Base-by-base conservation (phyloP, 2,888 invertebrate species). In the Perizoma flavofasciatum region DNA sequence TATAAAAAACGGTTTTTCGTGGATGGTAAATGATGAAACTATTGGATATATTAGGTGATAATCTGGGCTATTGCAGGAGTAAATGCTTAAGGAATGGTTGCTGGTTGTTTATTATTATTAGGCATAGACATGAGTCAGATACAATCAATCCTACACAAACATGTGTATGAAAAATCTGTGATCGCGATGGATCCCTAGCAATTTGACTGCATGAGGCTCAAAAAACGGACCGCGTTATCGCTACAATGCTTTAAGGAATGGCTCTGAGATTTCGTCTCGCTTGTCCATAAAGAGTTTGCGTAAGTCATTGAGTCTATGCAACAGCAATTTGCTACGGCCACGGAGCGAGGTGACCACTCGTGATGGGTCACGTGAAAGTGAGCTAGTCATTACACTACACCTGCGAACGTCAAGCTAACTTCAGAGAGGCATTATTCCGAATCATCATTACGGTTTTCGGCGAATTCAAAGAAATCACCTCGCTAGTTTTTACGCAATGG, bases 311-410 rank as follows among this genome's bases (percentile, higher is more conserved):
- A 65, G 66, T 67, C 64, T 66, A 64, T 69, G 67, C 77, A 69
- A 70, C 39, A 63, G 56, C 69, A 70, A 77, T 77, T 77, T 68
- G 72, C 59, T 56, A 57, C 65, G 66, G 69, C 64, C 68, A 64
- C 72, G 68, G 59, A 64, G 66, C 66, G 55, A 68, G 72, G 72
- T 78, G 79, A 74, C 77, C 76, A 71, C 70, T 82, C 85, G 86
- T 85, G 83, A 85, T 83, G 83, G 86, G 86, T 86, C 83, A 81
- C 74, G 86, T 79, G 88, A 88, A 88, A 88, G 86, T 83, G 69
- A 61, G 67, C 57, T 55, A 49, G 54, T 55, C 58, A 59, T 59
- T 22, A 22, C 22, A 22, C 22, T 65, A 59, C 63, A 62, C 64
- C 63, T 59, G 64, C 55, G 43, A 55, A 47, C 33, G 4, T 44